A percentile compares a stretch with the other conserved stretches of the same genome.
phyloP scores from a whole-genome alignment of 2,113 vertebrate species.

The Etheostoma cragini region DNA sequence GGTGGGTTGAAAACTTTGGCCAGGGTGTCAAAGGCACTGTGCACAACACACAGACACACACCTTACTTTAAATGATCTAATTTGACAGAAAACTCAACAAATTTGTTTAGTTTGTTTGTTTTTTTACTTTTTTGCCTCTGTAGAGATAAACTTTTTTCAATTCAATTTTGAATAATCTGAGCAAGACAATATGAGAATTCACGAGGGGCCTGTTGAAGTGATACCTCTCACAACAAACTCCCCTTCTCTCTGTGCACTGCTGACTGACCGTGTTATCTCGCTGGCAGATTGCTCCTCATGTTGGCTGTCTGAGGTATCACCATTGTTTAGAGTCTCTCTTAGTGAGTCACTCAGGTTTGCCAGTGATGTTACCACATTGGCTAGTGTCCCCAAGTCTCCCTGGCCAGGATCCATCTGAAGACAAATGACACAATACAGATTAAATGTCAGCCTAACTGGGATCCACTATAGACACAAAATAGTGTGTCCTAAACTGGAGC shows the following conservation, averaged over 20 bases:
- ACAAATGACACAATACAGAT: conserved; percentile 26
- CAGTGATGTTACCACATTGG: conserved; percentile 96
- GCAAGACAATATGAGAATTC: not conserved
- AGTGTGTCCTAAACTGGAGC: not conserved
- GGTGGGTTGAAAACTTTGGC: conserved; percentile 96
- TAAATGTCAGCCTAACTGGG: not conserved
- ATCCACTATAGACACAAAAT: not conserved
- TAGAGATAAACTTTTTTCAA: not conserved
- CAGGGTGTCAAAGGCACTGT: conserved; percentile 98
- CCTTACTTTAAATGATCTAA: conserved; percentile 9
- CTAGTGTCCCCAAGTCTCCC: conserved; percentile 94
- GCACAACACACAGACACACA: conserved; percentile 35
- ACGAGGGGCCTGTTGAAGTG: too few relatives aligned
- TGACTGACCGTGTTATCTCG: conserved; percentile 93
- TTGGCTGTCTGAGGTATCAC: conserved; percentile 89
- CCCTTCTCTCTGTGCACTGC: not conserved
- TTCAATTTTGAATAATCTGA: not conserved
- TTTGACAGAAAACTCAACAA: not conserved
- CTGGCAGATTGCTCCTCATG: conserved; percentile 92
- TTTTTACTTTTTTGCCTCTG: not conserved
- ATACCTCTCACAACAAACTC: conserved; percentile 17
- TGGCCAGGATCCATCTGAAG: conserved; percentile 91
- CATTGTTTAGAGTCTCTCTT: conserved; percentile 91
- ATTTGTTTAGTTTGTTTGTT: too few relatives aligned
- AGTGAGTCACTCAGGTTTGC: conserved; percentile 90